Evolutionary conservation across 1,140 invertebrate species (phyloP).

Genomic region (Rhizoglyphus robini): DNA sequence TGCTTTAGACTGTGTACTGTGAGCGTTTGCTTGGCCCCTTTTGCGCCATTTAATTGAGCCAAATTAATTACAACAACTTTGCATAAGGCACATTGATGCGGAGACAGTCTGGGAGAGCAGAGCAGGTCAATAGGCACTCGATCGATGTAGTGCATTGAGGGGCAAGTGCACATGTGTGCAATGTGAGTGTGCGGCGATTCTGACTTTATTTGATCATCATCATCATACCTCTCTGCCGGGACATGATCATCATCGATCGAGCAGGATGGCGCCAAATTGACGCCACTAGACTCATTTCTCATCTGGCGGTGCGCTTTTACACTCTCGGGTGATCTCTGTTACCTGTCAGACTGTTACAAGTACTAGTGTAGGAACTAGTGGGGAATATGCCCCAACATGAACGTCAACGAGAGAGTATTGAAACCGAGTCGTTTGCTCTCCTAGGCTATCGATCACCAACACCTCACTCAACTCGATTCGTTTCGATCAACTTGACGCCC

Average conservation of each 20-base stretch:
- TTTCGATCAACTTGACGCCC: background rate
- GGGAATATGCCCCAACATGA: too few species aligned
- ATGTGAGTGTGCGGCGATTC: too few species aligned
- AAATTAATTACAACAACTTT: slow-evolving; percentile 9
- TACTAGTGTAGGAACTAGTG: too few species aligned
- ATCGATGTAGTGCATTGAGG: too few species aligned
- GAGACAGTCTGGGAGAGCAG: background rate
- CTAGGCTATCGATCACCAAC: background rate
- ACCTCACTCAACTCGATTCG: background rate
- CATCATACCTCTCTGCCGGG: too few species aligned
- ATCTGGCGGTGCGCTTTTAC: background rate
- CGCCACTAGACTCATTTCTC: background rate
- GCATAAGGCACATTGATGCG: background rate
- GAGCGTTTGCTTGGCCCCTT: background rate
- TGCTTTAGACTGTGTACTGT: background rate
- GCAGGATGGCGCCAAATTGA: background rate
- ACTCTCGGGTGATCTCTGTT: background rate
- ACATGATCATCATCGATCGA: background rate
- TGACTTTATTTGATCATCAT: background rate
- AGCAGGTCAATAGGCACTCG: background rate
- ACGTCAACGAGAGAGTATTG: too few species aligned
- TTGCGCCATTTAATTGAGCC: background rate
- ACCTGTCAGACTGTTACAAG: too few species aligned
- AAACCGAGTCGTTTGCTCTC: too few species aligned
- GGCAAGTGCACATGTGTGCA: background rate